Base-by-base conservation (phyloP, 2,797 vertebrate genomes). In the Ptychadena robeensis region DNA sequence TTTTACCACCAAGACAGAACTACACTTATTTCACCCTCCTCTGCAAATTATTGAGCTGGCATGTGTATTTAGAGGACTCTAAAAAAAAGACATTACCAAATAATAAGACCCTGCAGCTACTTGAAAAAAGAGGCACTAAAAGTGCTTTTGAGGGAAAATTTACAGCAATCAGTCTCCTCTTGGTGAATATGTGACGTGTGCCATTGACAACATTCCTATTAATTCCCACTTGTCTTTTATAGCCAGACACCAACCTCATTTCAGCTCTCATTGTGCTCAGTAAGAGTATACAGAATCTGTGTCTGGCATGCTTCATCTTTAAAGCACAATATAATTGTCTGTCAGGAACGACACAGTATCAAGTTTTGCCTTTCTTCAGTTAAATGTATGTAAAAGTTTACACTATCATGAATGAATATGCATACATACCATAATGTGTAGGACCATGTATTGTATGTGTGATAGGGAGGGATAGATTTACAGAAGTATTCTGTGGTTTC, bases 141-240 rank as follows among this genome's bases (percentile, higher is more conserved):
- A 82, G 53, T 71, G 80, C 71, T 73, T 73, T 75, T 75, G 32
- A 75, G 48, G 44, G 72, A 30, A 82, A 81, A 75, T 82, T 66
- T 82, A 68, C 80, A 48, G 80, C 80, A 82, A 82, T 74, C 71
- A 74, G 80, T 68, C 65, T 68, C 22, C 71, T 82, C 72, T 75
- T 68, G 72, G 63, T 67, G 72, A 63, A 68, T 82, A 68, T 66
- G 63, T 72, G 70, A 66, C 67, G 70, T 81, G 63, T 74, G 70
- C 61, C 70, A 81, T 81, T 67, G 79, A 66, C 71, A 75, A 74
- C 64, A 75, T 82, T 82, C 72, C 80, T 82, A 59, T 68, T 75
- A 82, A 74, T 82, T 82, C 68, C 38, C 72, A 82, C 71, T 82
- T 82, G 64, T 68, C 72, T 82, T 75, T 74, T 73, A 74, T 75